These are phyloP conservation scores for Hydrotaea cyrtoneurina DNA, from an alignment of 2,888 invertebrate species.

Conservation along the genomic window DNA sequence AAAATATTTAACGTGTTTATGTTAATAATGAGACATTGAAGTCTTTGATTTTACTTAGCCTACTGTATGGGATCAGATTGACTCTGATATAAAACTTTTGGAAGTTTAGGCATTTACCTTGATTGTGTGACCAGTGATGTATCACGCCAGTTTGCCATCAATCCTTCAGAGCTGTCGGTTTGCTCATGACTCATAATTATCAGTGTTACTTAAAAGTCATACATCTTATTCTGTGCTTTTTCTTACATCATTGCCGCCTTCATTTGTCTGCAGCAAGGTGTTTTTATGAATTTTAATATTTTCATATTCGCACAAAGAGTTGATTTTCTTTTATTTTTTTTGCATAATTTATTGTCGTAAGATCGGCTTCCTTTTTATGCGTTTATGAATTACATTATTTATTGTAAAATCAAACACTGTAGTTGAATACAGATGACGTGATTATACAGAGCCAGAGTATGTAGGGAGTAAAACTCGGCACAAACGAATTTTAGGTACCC, in stretches of 20 bases:
- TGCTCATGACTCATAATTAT: not conserved
- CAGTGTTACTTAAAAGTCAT: not conserved
- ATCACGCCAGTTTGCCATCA: not conserved
- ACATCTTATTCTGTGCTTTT: not conserved
- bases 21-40: not conserved
- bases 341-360: conserved; percentile 51
- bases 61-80: not conserved
- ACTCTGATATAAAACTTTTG: not conserved
- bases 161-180: not conserved
- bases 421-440: not conserved
- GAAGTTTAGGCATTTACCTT: not conserved
- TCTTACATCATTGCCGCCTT: not conserved
- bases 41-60: not conserved
- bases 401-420: conserved; percentile 11
- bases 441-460: no score
- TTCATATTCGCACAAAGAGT: conserved; percentile 32
- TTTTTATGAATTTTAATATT: conserved; percentile 12
- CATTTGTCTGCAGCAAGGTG: not conserved
- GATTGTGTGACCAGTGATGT: not conserved
- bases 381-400: conserved; percentile 57
- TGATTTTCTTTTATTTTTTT: no score
- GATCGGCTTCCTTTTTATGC: conserved; percentile 57
- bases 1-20: not conserved
- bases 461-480: no score
- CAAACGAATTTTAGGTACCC: no score